phyloP scores from a whole-genome alignment of 2,797 vertebrate species.

The Trachurus trachurus region DNA sequence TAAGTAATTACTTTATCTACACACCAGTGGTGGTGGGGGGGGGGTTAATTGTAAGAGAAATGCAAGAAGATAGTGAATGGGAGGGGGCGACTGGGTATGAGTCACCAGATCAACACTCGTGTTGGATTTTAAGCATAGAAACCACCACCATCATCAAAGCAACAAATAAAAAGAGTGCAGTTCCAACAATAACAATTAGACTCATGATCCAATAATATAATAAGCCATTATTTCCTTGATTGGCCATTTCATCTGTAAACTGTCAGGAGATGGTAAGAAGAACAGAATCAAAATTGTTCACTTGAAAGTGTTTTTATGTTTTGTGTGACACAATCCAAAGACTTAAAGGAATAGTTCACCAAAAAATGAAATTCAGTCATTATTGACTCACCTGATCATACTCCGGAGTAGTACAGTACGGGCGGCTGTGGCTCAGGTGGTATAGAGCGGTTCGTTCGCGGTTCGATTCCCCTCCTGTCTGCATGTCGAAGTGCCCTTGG shows the following conservation, averaged over 20 bases:
- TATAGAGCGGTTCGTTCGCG: too few species aligned
- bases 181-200: background rate
- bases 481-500: too few species aligned
- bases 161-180: background rate
- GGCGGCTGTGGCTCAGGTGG: too few species aligned
- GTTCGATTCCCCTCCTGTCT: too few species aligned
- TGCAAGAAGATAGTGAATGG: background rate
- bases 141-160: conserved; percentile 5
- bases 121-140: too few species aligned
- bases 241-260: too few species aligned
- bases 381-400: too few species aligned
- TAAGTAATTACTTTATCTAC: conserved; percentile 33
- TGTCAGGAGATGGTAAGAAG: background rate
- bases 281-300: background rate
- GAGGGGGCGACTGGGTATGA: background rate
- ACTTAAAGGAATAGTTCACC: background rate
- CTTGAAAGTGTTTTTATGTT: background rate
- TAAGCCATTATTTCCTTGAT: too few species aligned
- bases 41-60: conserved; percentile 1
- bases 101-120: background rate
- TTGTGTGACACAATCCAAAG: background rate
- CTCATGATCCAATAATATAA: too few species aligned
- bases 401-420: too few species aligned
- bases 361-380: background rate
- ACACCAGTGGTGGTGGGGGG: background rate